Percentiles rank a stretch among this genome's conserved stretches.
Evolutionary conservation across 2,888 invertebrate genomes (phyloP).

Genomic region (Crioceris asparagi): DNA sequence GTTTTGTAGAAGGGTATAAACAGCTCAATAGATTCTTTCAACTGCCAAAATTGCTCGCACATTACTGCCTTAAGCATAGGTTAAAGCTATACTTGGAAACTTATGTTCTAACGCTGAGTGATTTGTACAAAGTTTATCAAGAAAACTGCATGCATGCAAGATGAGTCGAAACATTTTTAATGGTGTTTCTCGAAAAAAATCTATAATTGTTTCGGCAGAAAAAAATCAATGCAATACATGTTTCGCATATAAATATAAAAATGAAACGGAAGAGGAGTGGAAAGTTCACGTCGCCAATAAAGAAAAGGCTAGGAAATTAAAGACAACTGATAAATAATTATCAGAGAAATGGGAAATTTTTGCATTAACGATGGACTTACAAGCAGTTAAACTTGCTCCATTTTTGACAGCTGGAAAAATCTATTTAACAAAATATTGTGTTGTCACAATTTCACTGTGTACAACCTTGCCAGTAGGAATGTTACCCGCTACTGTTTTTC

Average conservation of each 20-base stretch:
- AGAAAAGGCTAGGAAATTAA: slow-evolving; percentile 13
- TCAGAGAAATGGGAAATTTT: slow-evolving; percentile 14
- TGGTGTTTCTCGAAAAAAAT: slow-evolving; percentile 13
- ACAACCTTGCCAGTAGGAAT: slow-evolving; percentile 16
- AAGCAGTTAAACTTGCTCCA: slow-evolving; percentile 21
- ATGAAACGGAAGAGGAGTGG: slow-evolving; percentile 3
- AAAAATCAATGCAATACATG: slow-evolving; percentile 16
- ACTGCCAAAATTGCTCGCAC: too few species aligned
- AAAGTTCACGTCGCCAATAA: slow-evolving; percentile 10
- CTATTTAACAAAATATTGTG: slow-evolving; percentile 24
- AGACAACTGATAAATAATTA: slow-evolving; percentile 11
- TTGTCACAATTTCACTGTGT: slow-evolving; percentile 25
- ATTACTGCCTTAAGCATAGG: too few species aligned
- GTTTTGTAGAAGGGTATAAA: too few species aligned
- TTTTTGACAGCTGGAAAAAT: slow-evolving; percentile 16
- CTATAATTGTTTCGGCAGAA: slow-evolving; percentile 10
- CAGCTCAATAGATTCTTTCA: too few species aligned
- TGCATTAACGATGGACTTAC: slow-evolving; percentile 12
- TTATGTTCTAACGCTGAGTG: slow-evolving; percentile 9
- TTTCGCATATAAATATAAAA: slow-evolving; percentile 2
- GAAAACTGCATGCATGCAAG: slow-evolving; percentile 10
- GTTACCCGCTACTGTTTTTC: slow-evolving; percentile 22
- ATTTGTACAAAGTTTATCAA: slow-evolving; percentile 14
- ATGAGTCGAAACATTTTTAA: slow-evolving; percentile 12
- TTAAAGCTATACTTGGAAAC: slow-evolving; percentile 17